These are phyloP conservation scores for Eupithecia tripunctaria DNA, from an alignment of 2,888 invertebrate species.

Conservation along the genomic window DNA sequence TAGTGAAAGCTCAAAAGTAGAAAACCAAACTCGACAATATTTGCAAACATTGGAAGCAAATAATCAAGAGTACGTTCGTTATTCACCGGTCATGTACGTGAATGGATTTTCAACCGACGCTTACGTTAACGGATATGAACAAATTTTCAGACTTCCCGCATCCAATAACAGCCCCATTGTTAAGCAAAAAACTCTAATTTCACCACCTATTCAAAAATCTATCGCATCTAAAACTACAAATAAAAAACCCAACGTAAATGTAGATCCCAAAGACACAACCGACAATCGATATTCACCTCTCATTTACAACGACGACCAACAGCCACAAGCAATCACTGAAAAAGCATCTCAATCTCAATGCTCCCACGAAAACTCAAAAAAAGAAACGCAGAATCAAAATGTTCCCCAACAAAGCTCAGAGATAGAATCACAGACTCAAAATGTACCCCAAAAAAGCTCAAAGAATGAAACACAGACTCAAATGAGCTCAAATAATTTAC, in stretches of 20 bases:
- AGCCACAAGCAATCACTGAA: neutral
- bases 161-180: neutral
- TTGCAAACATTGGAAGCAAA: neutral
- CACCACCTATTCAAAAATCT: neutral
- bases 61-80: neutral
- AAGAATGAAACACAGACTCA: neutral
- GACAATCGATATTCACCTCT: constrained; percentile 1
- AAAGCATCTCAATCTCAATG: neutral
- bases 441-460: neutral
- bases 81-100: constrained; percentile 7
- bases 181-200: neutral
- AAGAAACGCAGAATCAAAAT: neutral
- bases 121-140: neutral
- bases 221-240: neutral
- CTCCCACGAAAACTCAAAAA: neutral
- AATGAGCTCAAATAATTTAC: neutral
- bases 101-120: neutral
- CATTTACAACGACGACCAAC: neutral
- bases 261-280: neutral
- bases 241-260: neutral
- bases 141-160: neutral
- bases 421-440: neutral
- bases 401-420: neutral
- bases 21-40: neutral
- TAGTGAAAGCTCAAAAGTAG: neutral